Evolutionary conservation across 2,113 vertebrate species (phyloP).

Genomic region (Galbula dea): DNA sequence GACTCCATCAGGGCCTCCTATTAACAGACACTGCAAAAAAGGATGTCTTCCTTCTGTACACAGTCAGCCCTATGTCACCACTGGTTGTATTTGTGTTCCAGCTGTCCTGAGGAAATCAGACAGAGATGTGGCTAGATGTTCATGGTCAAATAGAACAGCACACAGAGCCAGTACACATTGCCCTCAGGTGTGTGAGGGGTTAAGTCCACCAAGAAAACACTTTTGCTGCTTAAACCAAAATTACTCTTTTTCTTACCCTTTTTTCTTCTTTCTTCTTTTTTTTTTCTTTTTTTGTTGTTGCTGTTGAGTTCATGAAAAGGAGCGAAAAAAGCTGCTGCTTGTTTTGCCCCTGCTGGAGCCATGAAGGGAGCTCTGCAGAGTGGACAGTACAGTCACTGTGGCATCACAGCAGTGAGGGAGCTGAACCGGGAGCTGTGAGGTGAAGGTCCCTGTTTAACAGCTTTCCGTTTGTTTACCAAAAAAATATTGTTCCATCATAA

Average conservation of each 20-base stretch:
- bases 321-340: constrained; percentile 25
- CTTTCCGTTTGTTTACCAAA: constrained; percentile 79
- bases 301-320: constrained; percentile 30
- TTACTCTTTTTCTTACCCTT: neutral
- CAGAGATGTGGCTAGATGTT: neutral
- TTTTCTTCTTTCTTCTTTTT: neutral
- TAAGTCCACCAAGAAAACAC: neutral
- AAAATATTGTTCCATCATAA: constrained; percentile 84
- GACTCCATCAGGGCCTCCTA: constrained; percentile 5
- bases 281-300: neutral
- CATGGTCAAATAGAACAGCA: rapidly evolving
- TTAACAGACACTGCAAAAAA: neutral
- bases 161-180: neutral
- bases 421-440: constrained; percentile 70
- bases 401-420: constrained; percentile 49
- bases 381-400: constrained; percentile 74
- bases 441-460: constrained; percentile 76
- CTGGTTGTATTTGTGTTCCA: neutral
- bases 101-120: neutral
- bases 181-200: neutral
- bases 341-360: constrained; percentile 59
- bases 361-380: constrained; percentile 35
- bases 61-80: neutral
- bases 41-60: constrained; percentile 5
- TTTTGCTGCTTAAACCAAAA: constrained; percentile 19